A percentile compares a stretch with the other conserved stretches of the same genome.
Conservation (phyloP, 2,888 invertebrate species). For the Pristionchus mayeri region DNA sequence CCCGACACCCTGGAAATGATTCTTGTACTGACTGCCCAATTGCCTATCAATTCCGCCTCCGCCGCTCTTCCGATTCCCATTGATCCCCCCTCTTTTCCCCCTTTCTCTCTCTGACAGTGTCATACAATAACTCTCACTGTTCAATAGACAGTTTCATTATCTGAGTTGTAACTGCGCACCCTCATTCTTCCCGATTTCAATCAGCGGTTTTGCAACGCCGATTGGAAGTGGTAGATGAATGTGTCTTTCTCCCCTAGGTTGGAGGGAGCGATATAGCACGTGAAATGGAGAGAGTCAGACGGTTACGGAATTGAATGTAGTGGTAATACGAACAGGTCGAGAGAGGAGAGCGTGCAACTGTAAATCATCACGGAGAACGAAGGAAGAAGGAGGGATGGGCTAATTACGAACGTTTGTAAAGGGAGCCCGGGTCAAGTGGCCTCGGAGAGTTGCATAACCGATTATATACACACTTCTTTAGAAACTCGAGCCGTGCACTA, state of each 20-base stretch:
- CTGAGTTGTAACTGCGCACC: background rate
- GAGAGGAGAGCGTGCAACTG: background rate
- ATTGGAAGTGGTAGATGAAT: background rate
- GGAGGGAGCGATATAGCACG: background rate
- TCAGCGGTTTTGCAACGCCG: background rate
- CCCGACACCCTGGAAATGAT: background rate
- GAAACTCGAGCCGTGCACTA: too few relatives aligned
- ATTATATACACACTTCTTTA: too few relatives aligned
- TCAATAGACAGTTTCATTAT: too few relatives aligned
- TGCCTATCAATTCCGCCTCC: background rate
- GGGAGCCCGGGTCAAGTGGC: too few relatives aligned
- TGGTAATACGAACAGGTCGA: background rate
- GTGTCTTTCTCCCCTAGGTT: too few relatives aligned
- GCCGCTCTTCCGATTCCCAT: background rate
- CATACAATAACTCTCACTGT: too few relatives aligned
- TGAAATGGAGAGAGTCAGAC: background rate
- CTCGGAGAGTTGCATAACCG: too few relatives aligned
- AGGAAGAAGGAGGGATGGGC: background rate
- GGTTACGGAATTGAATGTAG: too few relatives aligned
- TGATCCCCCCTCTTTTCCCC: background rate
- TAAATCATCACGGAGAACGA: background rate
- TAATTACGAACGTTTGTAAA: background rate
- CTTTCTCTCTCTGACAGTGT: too few relatives aligned
- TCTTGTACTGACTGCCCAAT: background rate
- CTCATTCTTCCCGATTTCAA: background rate